Base-by-base conservation (phyloP, 2,797 vertebrate species). In the Aeoliscus strigatus region DNA sequence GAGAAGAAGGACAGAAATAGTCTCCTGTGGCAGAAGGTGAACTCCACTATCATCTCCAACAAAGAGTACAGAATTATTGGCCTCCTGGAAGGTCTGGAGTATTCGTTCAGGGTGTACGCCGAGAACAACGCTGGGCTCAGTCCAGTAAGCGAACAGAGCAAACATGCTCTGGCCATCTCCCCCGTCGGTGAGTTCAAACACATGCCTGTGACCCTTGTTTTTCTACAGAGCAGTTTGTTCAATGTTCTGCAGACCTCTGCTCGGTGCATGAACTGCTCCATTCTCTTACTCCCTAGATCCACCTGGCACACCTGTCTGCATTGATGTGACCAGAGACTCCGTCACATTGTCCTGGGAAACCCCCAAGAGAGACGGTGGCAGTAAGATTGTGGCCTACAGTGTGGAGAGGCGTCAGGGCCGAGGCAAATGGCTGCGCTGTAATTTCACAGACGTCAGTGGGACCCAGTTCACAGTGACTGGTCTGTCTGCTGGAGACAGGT, bases 1-100 rank as follows among this genome's bases (percentile, higher is more conserved):
- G 95, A 98, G 81, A 98, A 94, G 86, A 98, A 98, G 81, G 96
- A 98, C 86, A 91, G 95, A 75, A 98, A 98, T 71, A 98, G 96
- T 75, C 91, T 98, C 30, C 73, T 98, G 54, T 98, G 96, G 96
- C 91, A 93, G 79, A 94, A 91, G 70, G 90, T 94, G 57, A 98
- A 98, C 70, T 90, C 87, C 43, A 87, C 79, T 48, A 81, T 90
- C 47, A 91, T 98, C 70, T 94, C 93, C 65, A 92, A 86, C 76
- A 91, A 85, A 88, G 96, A 98, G 78, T 96, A 95, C 39, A 92
- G 96, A 80, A 91, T 88, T 26, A 93, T 89, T 1, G 88, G 93
- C 32, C 87, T 98, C 11, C 70, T 96, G 17, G 96, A 98, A 65
- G 96, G 94, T 38, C 86, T 98, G 64, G 96, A 98, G 82, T 98